Conservation (phyloP, 2,888 invertebrate genomes). For the Rhyacophila evoluta region DNA sequence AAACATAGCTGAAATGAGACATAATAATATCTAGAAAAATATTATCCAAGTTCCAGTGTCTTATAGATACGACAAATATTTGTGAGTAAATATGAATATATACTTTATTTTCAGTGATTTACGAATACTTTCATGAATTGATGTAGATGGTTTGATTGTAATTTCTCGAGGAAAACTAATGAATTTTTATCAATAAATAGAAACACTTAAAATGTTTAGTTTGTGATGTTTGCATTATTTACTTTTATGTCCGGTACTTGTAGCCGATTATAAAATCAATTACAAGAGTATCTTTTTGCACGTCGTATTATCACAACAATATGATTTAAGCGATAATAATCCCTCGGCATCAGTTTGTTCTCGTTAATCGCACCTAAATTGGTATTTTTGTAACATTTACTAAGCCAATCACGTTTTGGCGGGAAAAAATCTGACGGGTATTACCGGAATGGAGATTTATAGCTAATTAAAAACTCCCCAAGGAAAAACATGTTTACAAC, state of each 20-base stretch:
- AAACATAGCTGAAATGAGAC: not conserved
- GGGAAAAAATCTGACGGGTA: constrained; percentile 16
- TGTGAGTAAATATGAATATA: too few relatives aligned
- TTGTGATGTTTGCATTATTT: too few relatives aligned
- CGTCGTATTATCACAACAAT: not conserved
- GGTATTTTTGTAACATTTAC: constrained; percentile 17
- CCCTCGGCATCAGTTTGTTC: not conserved
- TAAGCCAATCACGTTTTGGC: constrained; percentile 10
- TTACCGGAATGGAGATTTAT: constrained; percentile 19
- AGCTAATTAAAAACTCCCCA: not conserved
- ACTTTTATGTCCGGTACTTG: too few relatives aligned
- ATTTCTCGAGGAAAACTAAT: too few relatives aligned
- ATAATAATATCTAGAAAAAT: not conserved
- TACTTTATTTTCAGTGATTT: too few relatives aligned
- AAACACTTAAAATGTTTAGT: too few relatives aligned
- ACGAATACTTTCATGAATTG: too few relatives aligned
- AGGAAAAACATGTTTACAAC: constrained; percentile 15
- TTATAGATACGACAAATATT: too few relatives aligned
- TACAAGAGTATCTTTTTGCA: not conserved
- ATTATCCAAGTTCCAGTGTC: not conserved
- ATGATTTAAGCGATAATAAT: constrained; percentile 6
- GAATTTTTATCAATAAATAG: too few relatives aligned
- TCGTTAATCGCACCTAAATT: not conserved
- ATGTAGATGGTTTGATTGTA: too few relatives aligned
- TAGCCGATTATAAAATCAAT: too few relatives aligned